A percentile compares a stretch with the other conserved stretches of the same genome.
These are phyloP conservation scores for Phymorhynchus buccinoides DNA, from an alignment of 1,140 invertebrate species.

Conservation along the genomic window DNA sequence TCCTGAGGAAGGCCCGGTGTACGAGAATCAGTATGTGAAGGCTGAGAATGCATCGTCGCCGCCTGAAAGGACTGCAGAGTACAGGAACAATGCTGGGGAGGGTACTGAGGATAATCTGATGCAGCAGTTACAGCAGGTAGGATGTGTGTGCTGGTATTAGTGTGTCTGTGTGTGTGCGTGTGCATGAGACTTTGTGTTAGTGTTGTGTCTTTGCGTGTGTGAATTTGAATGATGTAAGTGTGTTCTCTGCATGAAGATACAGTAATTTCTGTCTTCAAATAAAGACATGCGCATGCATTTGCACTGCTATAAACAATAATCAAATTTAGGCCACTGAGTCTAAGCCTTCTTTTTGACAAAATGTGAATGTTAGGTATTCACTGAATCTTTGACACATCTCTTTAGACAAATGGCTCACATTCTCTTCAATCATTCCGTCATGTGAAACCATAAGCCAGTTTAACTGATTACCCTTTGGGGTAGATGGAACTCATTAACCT, in stretches of 20 bases:
- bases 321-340: no score
- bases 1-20: neutral
- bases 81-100: neutral
- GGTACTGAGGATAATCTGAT: neutral
- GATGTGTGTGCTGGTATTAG: neutral
- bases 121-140: conserved; percentile 33
- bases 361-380: neutral
- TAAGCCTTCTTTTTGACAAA: no score
- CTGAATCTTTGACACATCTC: no score
- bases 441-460: no score
- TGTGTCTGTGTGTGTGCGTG: conserved; percentile 23
- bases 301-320: no score
- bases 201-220: neutral
- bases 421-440: no score
- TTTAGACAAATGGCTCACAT: no score
- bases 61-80: neutral
- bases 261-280: neutral
- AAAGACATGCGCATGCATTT: neutral
- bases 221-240: neutral
- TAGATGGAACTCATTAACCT: no score
- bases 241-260: neutral
- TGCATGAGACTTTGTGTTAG: neutral
- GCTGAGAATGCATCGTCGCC: neutral
- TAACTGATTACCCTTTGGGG: no score
- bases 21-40: conserved; percentile 20